Evolutionary conservation across 2,888 invertebrate genomes (phyloP).

Genomic region (Agonum fuliginosum): DNA sequence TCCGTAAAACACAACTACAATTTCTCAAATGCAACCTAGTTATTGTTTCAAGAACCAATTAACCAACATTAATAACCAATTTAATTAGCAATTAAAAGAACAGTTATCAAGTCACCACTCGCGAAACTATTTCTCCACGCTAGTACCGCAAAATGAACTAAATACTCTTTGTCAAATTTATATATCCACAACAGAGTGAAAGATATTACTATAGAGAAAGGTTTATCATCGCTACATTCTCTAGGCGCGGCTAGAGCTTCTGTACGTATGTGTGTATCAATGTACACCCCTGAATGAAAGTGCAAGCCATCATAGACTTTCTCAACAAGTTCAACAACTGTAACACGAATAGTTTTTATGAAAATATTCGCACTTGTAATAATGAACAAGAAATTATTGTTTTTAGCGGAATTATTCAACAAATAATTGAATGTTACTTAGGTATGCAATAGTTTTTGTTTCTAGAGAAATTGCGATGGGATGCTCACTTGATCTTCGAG

Average conservation of each 20-base stretch:
- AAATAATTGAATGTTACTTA: slow-evolving; percentile 20
- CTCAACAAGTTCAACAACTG: slow-evolving; percentile 19
- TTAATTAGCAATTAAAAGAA: background rate
- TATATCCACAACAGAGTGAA: slow-evolving; percentile 26
- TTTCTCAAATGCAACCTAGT: background rate
- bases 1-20: no score
- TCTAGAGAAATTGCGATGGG: background rate
- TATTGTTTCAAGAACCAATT: background rate
- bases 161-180: slow-evolving; percentile 17
- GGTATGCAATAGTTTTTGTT: slow-evolving; percentile 30
- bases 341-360: background rate
- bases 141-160: slow-evolving; percentile 9
- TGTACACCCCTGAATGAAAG: background rate
- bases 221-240: slow-evolving; percentile 1
- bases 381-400: slow-evolving; percentile 2
- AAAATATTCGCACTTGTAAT: background rate
- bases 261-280: background rate
- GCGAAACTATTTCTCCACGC: background rate
- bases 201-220: background rate
- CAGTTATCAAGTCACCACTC: background rate
- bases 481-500: background rate
- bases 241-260: background rate
- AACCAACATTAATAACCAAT: slow-evolving; percentile 8
- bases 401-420: slow-evolving; percentile 22
- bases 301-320: slow-evolving; percentile 3